phyloP scores from a whole-genome alignment of 2,888 invertebrate species.

The Exocentrus adspersus region DNA sequence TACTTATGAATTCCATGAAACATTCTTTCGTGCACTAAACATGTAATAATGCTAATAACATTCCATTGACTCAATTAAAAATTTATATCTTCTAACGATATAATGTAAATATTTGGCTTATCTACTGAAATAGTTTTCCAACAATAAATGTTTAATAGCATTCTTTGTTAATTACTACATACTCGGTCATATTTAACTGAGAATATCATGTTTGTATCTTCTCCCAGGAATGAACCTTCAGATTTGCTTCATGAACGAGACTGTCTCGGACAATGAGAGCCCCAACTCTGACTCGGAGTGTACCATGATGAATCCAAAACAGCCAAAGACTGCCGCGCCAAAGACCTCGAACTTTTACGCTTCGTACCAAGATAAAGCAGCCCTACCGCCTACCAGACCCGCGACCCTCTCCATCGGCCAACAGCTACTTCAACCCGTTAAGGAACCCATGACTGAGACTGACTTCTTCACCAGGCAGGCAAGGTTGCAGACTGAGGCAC shows the following conservation, averaged over 20 bases:
- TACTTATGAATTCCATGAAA: too few relatives aligned
- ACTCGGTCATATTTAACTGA: too few relatives aligned
- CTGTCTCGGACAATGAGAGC: constrained; percentile 85
- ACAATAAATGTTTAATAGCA: too few relatives aligned
- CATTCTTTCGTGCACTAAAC: too few relatives aligned
- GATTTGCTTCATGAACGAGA: constrained; percentile 96
- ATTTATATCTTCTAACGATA: too few relatives aligned
- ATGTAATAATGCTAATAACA: too few relatives aligned
- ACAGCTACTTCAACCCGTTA: constrained; percentile 64
- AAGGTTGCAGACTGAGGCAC: constrained; percentile 85
- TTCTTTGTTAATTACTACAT: too few relatives aligned
- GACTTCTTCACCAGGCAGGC: constrained; percentile 86
- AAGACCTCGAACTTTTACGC: constrained; percentile 25
- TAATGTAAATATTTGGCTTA: too few relatives aligned
- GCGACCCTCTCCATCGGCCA: constrained; percentile 61
- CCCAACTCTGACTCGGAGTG: constrained; percentile 79
- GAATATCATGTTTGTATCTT: too few relatives aligned
- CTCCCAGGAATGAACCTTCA: constrained; percentile 88
- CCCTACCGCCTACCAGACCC: constrained; percentile 50
- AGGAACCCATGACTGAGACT: constrained; percentile 69
- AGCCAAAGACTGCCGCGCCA: constrained; percentile 45
- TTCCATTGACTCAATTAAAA: too few relatives aligned
- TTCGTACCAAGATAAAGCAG: constrained; percentile 7
- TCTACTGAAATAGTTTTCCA: too few relatives aligned
- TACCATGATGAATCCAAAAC: constrained; percentile 60